Percentiles rank a stretch among this genome's conserved stretches.
These are phyloP conservation scores for Mayetiola destructor DNA, from an alignment of 2,888 invertebrate species.

Conservation along the genomic window DNA sequence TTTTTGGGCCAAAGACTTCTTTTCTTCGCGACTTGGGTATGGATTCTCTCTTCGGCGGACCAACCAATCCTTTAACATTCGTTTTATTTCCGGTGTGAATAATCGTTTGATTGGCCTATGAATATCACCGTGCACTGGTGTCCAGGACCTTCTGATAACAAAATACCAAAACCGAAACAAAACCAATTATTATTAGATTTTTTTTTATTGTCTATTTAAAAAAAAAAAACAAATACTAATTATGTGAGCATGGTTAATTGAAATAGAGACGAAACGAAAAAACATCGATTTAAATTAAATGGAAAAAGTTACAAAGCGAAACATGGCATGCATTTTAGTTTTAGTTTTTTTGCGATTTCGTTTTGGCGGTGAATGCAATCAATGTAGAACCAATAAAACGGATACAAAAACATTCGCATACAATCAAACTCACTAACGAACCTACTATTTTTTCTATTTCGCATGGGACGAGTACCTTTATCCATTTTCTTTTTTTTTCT, in stretches of 20 bases:
- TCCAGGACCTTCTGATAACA: conserved; percentile 31
- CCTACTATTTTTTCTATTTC: conserved; percentile 59
- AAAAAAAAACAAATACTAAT: neutral
- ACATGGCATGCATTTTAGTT: too few relatives aligned
- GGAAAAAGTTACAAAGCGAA: too few relatives aligned
- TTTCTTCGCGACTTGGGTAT: conserved; percentile 63
- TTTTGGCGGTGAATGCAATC: too few relatives aligned
- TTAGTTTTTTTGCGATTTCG: too few relatives aligned
- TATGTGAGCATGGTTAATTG: neutral
- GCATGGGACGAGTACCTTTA: conserved; percentile 47
- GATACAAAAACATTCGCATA: neutral
- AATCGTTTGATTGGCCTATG: conserved; percentile 51
- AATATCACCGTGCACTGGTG: conserved; percentile 25
- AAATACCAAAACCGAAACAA: neutral
- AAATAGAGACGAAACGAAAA: neutral
- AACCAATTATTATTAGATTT: neutral
- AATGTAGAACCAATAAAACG: conserved; percentile 13
- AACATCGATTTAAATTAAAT: too few relatives aligned
- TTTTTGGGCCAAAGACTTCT: conserved; percentile 54
- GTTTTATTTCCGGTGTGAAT: conserved; percentile 66
- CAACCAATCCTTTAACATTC: conserved; percentile 62
- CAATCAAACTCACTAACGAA: conserved; percentile 31
- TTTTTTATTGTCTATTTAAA: neutral
- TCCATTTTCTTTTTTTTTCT: too few relatives aligned
- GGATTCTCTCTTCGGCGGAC: conserved; percentile 61